Base-by-base conservation (phyloP, 2,888 invertebrate genomes). In the Pseudococcus jackbeardsleyi region DNA sequence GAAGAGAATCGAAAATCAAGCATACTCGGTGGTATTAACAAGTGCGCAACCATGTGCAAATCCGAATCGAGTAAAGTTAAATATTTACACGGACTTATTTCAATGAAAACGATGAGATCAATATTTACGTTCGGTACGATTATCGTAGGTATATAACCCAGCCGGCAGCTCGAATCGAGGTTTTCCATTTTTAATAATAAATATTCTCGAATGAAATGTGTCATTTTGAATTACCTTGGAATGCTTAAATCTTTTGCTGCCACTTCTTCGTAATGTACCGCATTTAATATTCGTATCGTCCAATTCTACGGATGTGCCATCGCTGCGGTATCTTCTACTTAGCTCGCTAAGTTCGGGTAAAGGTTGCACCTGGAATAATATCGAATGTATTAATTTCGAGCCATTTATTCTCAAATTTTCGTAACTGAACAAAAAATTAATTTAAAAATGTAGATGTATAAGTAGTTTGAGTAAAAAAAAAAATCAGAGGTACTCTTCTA, bases 301-400 rank as follows among this genome's bases (percentile, higher is more conserved):
- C 85, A 96, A 92, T 84, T 94, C 94, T 39, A 95, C 93, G 90
- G 93, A 93, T 68, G 92, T 92, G 0, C 95, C 95, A 90, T 96
- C 95, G 90, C 94, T 93, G 79, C 93, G 93, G 39, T 94, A 95
- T 88, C 97, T 93, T 90, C 96, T 94, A 89, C 96, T 97, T 90
- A 98, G 92, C 92, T 98, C 98, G 90, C 96, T 96, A 90, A 98
- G 92, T 92, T 98, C 98, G 0, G 97, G 96, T 90, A 98, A 97
- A 68, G 98, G 97, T 92, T 98, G 98, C 89, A 98, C 98, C 96
- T 96, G 42, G n/a, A 42, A 79, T n/a, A 11, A 42, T 15, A 22
- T 12, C 3, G 12, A 64, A 64, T 64, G 22, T 7, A 33, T 33
- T 33, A 33, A 33, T 33, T 33, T 33, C 26, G 3, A 33, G 3